phyloP scores from a whole-genome alignment of 2,797 vertebrate species.

The Pantherophis vulpinus region DNA sequence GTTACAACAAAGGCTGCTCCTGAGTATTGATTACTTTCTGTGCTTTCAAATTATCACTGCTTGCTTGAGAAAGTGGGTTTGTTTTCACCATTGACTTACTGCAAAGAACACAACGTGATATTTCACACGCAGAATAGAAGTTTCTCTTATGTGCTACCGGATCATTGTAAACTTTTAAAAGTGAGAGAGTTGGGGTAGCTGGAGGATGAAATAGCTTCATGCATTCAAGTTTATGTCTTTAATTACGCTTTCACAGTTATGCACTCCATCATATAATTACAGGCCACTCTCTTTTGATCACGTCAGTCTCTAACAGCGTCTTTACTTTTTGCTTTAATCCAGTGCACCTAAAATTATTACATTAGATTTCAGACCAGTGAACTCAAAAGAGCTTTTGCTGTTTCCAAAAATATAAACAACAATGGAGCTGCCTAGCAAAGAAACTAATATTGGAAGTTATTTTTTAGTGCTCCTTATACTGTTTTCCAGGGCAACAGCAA shows the following conservation, averaged over 20 bases:
- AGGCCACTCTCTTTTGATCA: not conserved
- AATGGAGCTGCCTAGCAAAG: not conserved
- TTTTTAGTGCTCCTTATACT: not conserved
- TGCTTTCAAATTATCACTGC: constrained; percentile 52
- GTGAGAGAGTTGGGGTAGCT: not conserved
- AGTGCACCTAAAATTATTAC: not conserved
- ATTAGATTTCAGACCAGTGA: not conserved
- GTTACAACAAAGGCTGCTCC: constrained; percentile 40
- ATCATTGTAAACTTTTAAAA: constrained; percentile 24
- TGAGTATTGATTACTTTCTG: constrained; percentile 53
- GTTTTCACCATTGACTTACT: constrained; percentile 34
- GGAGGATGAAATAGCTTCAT: not conserved
- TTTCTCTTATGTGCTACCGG: not conserved
- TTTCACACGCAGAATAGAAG: constrained; percentile 38
- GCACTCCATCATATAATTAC: not conserved
- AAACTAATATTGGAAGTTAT: not conserved
- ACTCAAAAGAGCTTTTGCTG: not conserved
- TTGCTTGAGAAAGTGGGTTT: constrained; percentile 51
- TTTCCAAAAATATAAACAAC: not conserved
- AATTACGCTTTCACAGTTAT: not conserved
- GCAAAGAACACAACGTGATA: constrained; percentile 34
- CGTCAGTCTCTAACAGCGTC: not conserved
- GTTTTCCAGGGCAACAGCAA: not conserved
- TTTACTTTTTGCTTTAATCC: not conserved
- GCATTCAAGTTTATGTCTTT: not conserved